Evolutionary conservation across 2,113 vertebrate species (phyloP).

Genomic region (Galemys pyrenaicus): DNA sequence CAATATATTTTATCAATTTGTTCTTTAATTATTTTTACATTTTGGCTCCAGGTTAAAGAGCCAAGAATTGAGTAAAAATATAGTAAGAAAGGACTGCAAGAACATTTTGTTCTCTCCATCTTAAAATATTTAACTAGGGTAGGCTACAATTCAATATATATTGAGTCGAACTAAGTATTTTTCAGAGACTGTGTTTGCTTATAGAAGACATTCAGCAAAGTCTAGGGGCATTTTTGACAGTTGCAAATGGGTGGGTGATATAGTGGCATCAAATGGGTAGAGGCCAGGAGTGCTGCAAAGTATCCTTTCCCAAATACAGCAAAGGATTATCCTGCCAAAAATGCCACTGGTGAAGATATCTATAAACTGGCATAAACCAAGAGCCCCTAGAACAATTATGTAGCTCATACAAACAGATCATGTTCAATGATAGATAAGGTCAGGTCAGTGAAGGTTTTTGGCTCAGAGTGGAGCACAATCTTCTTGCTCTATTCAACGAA

Average conservation of each 20-base stretch:
- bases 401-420: not conserved
- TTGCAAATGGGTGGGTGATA: not conserved
- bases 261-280: not conserved
- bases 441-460: not conserved
- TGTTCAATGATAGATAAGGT: not conserved
- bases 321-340: not conserved
- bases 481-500: slow-evolving; percentile 5
- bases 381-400: not conserved
- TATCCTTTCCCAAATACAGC: not conserved
- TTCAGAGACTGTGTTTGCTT: too few relatives aligned
- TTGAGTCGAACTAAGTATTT: slow-evolving; percentile 14
- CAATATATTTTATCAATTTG: not conserved
- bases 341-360: not conserved
- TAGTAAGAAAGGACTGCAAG: not conserved
- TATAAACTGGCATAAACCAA: not conserved
- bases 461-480: not conserved
- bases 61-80: not conserved
- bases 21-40: not conserved
- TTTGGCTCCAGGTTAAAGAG: not conserved
- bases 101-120: slow-evolving; percentile 14
- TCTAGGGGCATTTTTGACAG: not conserved
- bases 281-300: not conserved
- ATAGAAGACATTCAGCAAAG: not conserved
- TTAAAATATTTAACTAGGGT: not conserved
- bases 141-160: not conserved